Base-by-base conservation (phyloP, 2,888 invertebrate genomes). In the Phoenoteleia sp. region DNA sequence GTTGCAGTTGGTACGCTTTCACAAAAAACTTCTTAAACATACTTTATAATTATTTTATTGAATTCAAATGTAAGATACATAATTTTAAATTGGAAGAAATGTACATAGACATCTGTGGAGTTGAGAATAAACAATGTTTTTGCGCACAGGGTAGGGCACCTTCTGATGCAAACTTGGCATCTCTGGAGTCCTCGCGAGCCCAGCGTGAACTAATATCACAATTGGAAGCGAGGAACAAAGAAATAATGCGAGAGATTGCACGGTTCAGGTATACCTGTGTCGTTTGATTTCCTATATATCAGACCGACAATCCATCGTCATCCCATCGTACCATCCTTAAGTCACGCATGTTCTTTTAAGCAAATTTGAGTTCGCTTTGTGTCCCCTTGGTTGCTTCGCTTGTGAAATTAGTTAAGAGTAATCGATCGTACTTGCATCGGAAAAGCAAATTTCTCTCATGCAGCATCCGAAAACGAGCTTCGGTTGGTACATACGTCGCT, bases 211-310 rank as follows among this genome's bases (percentile, higher is more conserved):
- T 99, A 9, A 98, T 99, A 91, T 96, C 97, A 47, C 98, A 99
- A 91, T 95, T 99, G 60, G 99, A 99, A 93, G 96, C 97, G 64
- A 99, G 99, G 95, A 99, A 99, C 94, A 96, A 98, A 90, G 99
- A 99, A 94, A 99, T 99, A 85, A 98, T 98, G 98, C 95, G 98
- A 86, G 98, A 99, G 95, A 99, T 99, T 91, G 97, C 97, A 86
- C 96, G 97, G 92, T 95, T 98, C 91, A 96, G 97, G 97, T 97
- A 94, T 93, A 92, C 90, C 92, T 92, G 92, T 94, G 93, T 93
- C 92, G 92, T 93, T 93, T 93, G 90, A 91, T 80, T 92, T 92
- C 93, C 93, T 92, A 90, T 89, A 91, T 92, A 92, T 93, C 92
- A 86, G 91, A 89, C 93, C 93, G 90, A 82, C 90, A 92, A 92